These are phyloP conservation scores for Prunella fulvescens DNA, from an alignment of 2,113 vertebrate species.

Conservation along the genomic window DNA sequence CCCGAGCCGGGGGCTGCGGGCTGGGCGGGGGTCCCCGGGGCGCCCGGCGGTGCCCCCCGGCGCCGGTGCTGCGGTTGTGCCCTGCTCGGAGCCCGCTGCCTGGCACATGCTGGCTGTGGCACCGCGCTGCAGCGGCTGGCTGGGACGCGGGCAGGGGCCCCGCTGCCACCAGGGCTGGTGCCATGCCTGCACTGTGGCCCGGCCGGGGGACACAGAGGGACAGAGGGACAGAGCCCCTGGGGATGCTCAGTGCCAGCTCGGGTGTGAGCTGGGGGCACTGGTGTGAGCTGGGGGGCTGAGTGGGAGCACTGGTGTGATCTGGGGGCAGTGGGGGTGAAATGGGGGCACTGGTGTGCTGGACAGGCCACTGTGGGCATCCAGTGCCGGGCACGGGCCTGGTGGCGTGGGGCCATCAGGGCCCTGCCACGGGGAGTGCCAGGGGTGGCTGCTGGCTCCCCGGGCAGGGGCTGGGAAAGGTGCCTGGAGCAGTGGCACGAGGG, in stretches of 20 bases:
- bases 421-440: background rate
- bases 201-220: too few species aligned
- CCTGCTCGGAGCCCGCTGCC: background rate
- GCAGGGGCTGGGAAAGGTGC: too few species aligned
- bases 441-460: fast-evolving
- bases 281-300: background rate
- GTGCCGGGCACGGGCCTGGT: background rate
- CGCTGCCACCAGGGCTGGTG: background rate
- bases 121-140: background rate
- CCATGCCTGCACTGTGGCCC: fast-evolving
- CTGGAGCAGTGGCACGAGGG: fast-evolving
- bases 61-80: background rate
- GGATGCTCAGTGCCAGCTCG: background rate
- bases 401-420: background rate
- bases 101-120: background rate
- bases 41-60: background rate
- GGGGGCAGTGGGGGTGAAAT: too few species aligned
- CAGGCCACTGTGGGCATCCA: background rate
- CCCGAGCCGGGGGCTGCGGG: background rate
- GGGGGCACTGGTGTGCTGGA: background rate
- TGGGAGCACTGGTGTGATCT: background rate
- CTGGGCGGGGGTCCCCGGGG: background rate
- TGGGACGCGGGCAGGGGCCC: background rate
- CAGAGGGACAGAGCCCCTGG: background rate
- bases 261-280: background rate